Base-by-base conservation (phyloP, 2,797 vertebrate species). In the Menidia menidia region DNA sequence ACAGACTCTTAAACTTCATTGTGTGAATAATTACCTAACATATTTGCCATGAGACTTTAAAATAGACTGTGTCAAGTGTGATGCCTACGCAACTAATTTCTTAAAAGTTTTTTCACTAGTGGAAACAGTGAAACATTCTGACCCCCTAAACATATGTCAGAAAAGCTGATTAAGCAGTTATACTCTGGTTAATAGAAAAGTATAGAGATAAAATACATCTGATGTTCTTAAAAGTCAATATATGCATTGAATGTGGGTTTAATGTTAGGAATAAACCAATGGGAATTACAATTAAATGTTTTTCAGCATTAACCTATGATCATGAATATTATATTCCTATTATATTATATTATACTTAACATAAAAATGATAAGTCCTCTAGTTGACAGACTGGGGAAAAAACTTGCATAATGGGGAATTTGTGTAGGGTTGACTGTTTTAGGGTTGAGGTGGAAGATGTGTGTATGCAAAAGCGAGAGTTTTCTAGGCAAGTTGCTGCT, bases 401-500 rank as follows among this genome's bases (percentile, higher is more conserved):
- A 35, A 65, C 30, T 39, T 10, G 1, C 62, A 51, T 81, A 71
- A 59, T 50, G 80, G 73, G 31, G 13, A 77, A 73, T 80, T 60
- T 77, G 60, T 68, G 60, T 71, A 18, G 59, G 68, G 63, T 57
- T 71, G 77, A 77, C 56, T 13, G 18, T 71, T 75, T 77, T 53
- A 71, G 70, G 84, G 82, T 68, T 57, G 57, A 78, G 51, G 39
- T 61, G 50, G 33, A 60, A 64, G 50, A 63, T 56, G 18, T 41
- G 7, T 59, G 6, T 41, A 41, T 35, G 33, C 5, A 35, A 62
- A 25, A 14, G 31, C 48, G 9, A 31, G 59, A 61, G 41, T 60
- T 71, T 76, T 71, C 32, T 48, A 70, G 70, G 65, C 69, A 54
- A 51, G 30, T 68, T 62, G 47, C 84, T 72, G 51, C 66, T 63